These are phyloP conservation scores for human DNA, from an alignment of 2,113 vertebrate genomes.

Conservation along the genomic window GRCh38 chrX:50381501-50382000, in stretches of 20 bases:
- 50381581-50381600: not conserved
- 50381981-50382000: not conserved
- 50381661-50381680: not conserved
- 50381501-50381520: not conserved
- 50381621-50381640: not conserved
- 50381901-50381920: not conserved
- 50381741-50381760: not conserved
- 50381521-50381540: not conserved
- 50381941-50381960: not conserved
- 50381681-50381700: conserved; percentile 12
- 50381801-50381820: conserved; percentile 12
- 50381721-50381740: not conserved
- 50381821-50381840: not conserved
- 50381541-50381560: not conserved
- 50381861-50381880: not conserved
- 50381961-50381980: conserved; percentile 13
- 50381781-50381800: not conserved
- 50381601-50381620: not conserved
- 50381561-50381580: not conserved
- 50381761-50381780: conserved; percentile 11
- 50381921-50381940: not conserved
- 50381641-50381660: conserved; percentile 23
- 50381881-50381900: conserved; percentile 13
- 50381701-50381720: not conserved
- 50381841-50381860: not conserved